Conservation (phyloP, 1,140 invertebrate genomes). For the Copidosoma floridanum region DNA sequence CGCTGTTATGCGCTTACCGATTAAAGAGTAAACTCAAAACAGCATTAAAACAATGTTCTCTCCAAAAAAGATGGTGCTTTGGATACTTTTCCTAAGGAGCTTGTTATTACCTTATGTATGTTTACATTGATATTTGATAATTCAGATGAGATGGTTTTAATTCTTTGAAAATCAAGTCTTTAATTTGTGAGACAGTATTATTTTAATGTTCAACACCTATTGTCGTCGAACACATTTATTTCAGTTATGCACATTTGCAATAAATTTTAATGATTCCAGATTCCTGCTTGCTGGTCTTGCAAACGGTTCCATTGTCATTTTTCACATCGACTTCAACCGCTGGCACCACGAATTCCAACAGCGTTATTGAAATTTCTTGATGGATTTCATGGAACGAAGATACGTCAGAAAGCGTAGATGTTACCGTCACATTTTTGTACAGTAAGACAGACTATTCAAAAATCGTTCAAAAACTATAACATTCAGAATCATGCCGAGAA, state of each 20-base stretch:
- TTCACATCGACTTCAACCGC: constrained; percentile 99
- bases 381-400: constrained; percentile 34
- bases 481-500: not conserved
- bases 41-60: not conserved
- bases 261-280: constrained; percentile 56
- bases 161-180: no score
- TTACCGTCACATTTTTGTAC: not conserved
- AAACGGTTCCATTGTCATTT: constrained; percentile 96
- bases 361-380: constrained; percentile 67
- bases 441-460: not conserved
- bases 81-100: no score
- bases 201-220: no score
- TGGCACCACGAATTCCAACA: constrained; percentile 99
- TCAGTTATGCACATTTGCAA: not conserved
- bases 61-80: no score
- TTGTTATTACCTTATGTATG: no score
- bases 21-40: constrained; percentile 9
- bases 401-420: constrained; percentile 7
- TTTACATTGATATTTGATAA: no score
- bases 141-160: no score
- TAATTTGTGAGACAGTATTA: no score
- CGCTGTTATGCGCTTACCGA: no score
- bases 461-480: not conserved
- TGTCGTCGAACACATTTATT: no score
- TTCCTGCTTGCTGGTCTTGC: constrained; percentile 94